phyloP scores from a whole-genome alignment of 1,140 invertebrate species.

The Papilio polyxenes region DNA sequence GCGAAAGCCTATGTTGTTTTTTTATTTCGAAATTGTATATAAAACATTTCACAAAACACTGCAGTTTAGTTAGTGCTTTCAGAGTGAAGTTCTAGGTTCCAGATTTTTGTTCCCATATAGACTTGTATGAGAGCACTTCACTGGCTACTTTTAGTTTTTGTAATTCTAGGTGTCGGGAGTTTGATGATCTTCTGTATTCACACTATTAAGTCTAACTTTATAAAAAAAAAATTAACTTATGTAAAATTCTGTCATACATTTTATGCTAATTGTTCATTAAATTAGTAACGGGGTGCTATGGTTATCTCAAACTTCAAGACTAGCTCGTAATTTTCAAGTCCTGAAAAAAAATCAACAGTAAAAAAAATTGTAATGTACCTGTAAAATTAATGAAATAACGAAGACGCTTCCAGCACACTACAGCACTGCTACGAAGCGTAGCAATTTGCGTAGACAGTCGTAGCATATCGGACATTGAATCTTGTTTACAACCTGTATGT shows the following conservation, averaged over 20 bases:
- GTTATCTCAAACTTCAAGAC: too few relatives aligned
- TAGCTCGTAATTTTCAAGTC: too few relatives aligned
- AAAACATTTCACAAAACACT: neutral
- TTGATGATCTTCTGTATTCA: neutral
- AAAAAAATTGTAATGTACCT: neutral
- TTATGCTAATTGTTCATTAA: neutral
- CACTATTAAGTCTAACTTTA: neutral
- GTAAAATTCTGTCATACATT: neutral
- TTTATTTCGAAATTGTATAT: neutral
- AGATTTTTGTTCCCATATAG: neutral
- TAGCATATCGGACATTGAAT: neutral
- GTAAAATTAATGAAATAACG: neutral
- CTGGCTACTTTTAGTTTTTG: neutral
- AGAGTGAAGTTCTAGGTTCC: constrained; percentile 6
- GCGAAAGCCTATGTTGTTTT: neutral
- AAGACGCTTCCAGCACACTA: neutral
- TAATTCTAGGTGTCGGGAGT: neutral
- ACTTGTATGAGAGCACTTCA: neutral
- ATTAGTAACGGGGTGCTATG: too few relatives aligned
- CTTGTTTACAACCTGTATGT: neutral
- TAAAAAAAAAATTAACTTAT: neutral
- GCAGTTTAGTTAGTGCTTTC: constrained; percentile 8
- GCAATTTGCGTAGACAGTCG: neutral
- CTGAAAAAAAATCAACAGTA: too few relatives aligned
- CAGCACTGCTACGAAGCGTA: neutral